These are phyloP conservation scores for Bufo bufo DNA, from an alignment of 2,113 vertebrate species.

Conservation along the genomic window DNA sequence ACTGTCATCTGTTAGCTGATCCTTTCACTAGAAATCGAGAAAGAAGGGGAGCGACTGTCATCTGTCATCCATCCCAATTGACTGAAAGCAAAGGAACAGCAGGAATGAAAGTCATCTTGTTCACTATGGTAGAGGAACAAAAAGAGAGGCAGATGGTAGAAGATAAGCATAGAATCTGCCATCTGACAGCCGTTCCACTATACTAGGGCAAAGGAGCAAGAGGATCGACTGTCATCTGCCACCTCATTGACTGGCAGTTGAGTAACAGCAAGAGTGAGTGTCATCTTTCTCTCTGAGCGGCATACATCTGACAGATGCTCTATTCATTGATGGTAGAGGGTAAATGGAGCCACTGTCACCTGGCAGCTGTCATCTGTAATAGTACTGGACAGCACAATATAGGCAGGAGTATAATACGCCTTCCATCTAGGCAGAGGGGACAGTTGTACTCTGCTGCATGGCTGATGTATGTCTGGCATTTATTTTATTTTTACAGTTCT, in stretches of 20 bases:
- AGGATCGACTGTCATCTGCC: no score
- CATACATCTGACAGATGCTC: no score
- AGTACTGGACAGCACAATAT: not conserved
- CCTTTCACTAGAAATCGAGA: not conserved
- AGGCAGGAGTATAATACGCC: not conserved
- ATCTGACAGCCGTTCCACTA: not conserved
- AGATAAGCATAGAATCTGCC: not conserved
- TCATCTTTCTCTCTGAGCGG: no score
- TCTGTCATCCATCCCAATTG: not conserved
- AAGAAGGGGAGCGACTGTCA: not conserved
- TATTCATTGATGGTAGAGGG: no score
- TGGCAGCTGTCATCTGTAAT: no score
- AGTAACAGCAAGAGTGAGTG: no score
- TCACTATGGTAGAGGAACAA: not conserved
- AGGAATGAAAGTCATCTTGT: no score
- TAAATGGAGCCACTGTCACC: no score
- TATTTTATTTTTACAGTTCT: not conserved
- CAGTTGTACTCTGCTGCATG: not conserved
- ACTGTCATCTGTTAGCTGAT: not conserved
- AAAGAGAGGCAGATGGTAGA: not conserved
- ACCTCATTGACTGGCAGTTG: no score
- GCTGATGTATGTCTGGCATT: not conserved
- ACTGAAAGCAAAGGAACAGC: no score
- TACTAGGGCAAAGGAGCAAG: no score
- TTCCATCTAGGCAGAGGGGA: not conserved